Conservation (phyloP, 2,888 invertebrate genomes). For the Phortica magna region DNA sequence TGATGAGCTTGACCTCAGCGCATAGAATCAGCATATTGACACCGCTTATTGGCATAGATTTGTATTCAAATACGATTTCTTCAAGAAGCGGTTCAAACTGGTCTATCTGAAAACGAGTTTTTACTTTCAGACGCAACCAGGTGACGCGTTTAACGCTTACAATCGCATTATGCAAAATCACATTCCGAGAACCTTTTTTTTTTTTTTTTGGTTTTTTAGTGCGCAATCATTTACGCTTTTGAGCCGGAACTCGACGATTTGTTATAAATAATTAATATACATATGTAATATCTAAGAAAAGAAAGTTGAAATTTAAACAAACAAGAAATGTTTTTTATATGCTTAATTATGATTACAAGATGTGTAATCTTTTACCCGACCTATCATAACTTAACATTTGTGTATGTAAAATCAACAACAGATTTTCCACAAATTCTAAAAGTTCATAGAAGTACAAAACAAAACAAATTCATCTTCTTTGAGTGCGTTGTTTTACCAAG, state of each 20-base stretch:
- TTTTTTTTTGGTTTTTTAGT: constrained; percentile 35
- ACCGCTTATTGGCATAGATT: neutral
- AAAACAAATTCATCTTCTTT: too few relatives aligned
- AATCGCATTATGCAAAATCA: constrained; percentile 6
- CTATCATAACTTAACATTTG: too few relatives aligned
- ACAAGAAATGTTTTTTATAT: too few relatives aligned
- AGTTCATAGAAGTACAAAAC: too few relatives aligned
- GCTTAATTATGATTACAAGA: too few relatives aligned
- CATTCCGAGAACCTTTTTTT: constrained; percentile 42
- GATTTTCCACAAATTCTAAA: too few relatives aligned
- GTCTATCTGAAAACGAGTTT: neutral
- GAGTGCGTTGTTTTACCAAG: too few relatives aligned
- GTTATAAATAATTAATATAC: neutral
- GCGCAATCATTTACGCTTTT: neutral
- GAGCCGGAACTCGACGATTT: neutral
- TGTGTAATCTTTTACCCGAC: too few relatives aligned
- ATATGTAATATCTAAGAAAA: neutral
- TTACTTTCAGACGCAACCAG: constrained; percentile 46
- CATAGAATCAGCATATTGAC: neutral
- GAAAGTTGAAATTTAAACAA: too few relatives aligned
- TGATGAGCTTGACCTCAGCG: neutral
- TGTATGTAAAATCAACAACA: too few relatives aligned
- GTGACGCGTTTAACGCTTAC: constrained; percentile 34
- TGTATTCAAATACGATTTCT: neutral
- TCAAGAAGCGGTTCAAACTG: neutral